Conservation (phyloP, 2,797 vertebrate species). For the Acanthurus lineatus region DNA sequence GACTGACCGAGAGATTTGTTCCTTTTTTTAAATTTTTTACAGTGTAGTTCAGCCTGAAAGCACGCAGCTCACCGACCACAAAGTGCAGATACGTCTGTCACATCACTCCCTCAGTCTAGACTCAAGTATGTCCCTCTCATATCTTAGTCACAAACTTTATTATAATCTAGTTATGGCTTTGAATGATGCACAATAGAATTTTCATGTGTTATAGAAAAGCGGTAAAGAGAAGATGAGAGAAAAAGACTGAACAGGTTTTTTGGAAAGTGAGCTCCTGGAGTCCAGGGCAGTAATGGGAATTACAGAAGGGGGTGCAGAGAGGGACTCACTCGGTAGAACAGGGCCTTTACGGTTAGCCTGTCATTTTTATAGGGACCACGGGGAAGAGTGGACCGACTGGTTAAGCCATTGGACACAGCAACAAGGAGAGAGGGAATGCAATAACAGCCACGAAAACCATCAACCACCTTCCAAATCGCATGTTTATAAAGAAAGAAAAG, state of each 20-base stretch:
- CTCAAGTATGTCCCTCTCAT: conserved; percentile 74
- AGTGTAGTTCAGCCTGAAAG: conserved; percentile 35
- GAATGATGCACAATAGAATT: conserved; percentile 61
- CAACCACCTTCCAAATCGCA: conserved; percentile 70
- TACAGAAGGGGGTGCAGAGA: conserved; percentile 72
- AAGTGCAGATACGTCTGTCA: conserved; percentile 63
- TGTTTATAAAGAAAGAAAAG: conserved; percentile 74
- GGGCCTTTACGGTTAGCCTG: conserved; percentile 55
- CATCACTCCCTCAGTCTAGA: conserved; percentile 80
- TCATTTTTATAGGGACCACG: conserved; percentile 73
- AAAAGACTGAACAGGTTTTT: conserved; percentile 65
- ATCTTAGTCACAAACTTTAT: conserved; percentile 71
- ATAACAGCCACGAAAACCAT: conserved; percentile 66
- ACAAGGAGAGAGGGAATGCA: conserved; percentile 58
- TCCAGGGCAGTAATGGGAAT: conserved; percentile 82
- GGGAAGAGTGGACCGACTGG: conserved; percentile 58
- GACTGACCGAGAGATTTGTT: conserved; percentile 8
- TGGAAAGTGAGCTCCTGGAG: conserved; percentile 70
- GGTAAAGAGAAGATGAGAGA: conserved; percentile 24
- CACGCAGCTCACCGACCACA: conserved; percentile 64
- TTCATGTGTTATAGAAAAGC: conserved; percentile 49
- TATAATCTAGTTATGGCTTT: conserved; percentile 56
- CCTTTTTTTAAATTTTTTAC: conserved; percentile 29
- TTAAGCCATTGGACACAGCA: conserved; percentile 69
- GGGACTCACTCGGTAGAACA: conserved; percentile 46